Evolutionary conservation across 1,140 invertebrate genomes (phyloP).

Genomic region (Thaumetopoea pityocampa): DNA sequence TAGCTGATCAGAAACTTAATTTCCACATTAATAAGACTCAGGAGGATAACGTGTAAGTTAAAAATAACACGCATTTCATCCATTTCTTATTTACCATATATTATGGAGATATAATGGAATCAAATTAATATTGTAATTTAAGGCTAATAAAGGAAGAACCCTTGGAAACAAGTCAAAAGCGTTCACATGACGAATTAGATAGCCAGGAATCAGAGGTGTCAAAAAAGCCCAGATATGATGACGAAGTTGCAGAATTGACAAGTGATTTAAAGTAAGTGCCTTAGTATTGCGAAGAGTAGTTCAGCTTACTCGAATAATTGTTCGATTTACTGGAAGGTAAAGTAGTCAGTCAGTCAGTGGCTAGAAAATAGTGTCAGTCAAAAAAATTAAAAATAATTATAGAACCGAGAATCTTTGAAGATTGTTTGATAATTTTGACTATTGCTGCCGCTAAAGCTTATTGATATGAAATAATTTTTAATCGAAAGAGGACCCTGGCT

Average conservation of each 20-base stretch:
- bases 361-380: too few relatives aligned
- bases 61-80: conserved; percentile 30
- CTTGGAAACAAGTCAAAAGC: conserved; percentile 30
- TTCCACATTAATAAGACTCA: conserved; percentile 36
- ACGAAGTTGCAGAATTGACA: conserved; percentile 43
- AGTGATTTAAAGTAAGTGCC: conserved; percentile 53
- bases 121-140: conserved; percentile 5
- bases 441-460: too few relatives aligned
- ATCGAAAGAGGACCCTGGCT: too few relatives aligned
- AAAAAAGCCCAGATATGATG: conserved; percentile 46
- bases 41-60: conserved; percentile 38
- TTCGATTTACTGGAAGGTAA: too few relatives aligned
- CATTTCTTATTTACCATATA: conserved; percentile 2
- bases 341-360: too few relatives aligned
- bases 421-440: too few relatives aligned
- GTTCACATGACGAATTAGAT: conserved; percentile 47
- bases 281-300: conserved; percentile 4
- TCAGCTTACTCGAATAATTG: too few relatives aligned
- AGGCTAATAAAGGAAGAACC: conserved; percentile 11
- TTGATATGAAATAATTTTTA: too few relatives aligned
- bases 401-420: too few relatives aligned
- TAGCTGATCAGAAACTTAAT: conserved; percentile 28
- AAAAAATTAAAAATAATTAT: too few relatives aligned
- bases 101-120: neutral
- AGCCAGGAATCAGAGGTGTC: conserved; percentile 40